Evolutionary conservation across 2,888 invertebrate species (phyloP), one percentile per base, ranked within the genome.

Genomic region (Hypolimnas misippus): DNA sequence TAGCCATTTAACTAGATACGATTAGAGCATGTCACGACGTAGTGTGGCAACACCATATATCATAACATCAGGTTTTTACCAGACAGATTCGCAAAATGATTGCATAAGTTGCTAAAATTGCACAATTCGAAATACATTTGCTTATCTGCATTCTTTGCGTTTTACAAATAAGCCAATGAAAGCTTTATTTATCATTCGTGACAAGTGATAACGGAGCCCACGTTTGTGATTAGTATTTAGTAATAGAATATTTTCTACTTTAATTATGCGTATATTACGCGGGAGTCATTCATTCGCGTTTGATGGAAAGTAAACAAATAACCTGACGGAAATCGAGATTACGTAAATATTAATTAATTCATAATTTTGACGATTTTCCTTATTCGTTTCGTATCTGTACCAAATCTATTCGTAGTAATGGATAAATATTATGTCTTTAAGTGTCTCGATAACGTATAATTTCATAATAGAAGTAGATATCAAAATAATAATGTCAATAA

Each of bases 1-100:
- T 91, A 90, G 84, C 83, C 81, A 82, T 89, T 87, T 89, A 87
- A 86, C 89, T 87, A 82, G 88, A 87, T 89, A 88, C 86, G 87
- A 89, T 87, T 86, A 85, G 86, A 78, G 74, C 80, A 72, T 79
- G 86, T 86, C 90, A 89, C 88, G 87, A 87, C 73, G 76, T 75
- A 71, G 75, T 82, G 83, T 81, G 83, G 82, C 78, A 81, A 81
- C 78, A 57, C 71, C 74, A 87, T 88, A 87, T 84, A 89, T 89
- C 89, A 90, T 84, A 78, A 75, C 59, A 65, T 65, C 58, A 58
- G 56, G 62, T 58, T 62, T 55, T 58, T 40, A 56, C 51, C 19
- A 25, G 59, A 62, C 55, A 35, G 52, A 62, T 51, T 31, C 50
- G 51, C 35, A 17, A 54, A 60, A 60, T 49, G 46, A 40, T 65